Percentiles rank a stretch among this genome's conserved stretches.
Evolutionary conservation across 1,140 invertebrate species (phyloP).

Genomic region (Eulimnadia texana): DNA sequence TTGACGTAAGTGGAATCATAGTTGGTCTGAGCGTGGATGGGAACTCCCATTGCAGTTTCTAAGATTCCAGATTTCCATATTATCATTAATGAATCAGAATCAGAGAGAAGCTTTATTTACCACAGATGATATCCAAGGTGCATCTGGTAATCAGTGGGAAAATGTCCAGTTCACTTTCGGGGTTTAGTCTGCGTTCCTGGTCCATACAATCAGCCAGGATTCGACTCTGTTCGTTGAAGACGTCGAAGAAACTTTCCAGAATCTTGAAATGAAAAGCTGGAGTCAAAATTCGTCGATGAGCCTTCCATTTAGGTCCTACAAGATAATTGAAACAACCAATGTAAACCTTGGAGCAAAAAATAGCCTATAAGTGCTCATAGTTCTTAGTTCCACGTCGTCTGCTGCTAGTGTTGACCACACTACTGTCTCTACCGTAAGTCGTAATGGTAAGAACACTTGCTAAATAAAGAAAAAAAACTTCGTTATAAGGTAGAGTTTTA

Average conservation of each 20-base stretch:
- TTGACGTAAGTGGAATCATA: conserved; percentile 5
- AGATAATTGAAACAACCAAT: conserved; percentile 42
- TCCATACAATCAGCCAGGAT: conserved; percentile 62
- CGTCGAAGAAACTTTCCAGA: conserved; percentile 53
- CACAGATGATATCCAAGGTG: conserved; percentile 42
- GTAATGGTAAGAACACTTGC: too few species aligned
- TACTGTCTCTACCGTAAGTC: too few species aligned
- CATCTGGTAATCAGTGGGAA: conserved; percentile 36
- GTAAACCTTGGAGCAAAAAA: conserved; percentile 51
- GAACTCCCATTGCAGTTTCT: not conserved
- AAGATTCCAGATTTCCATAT: not conserved
- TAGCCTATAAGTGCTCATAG: too few species aligned
- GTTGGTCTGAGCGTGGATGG: not conserved
- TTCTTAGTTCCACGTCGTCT: too few species aligned
- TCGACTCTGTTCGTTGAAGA: conserved; percentile 74
- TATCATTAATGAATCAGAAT: not conserved
- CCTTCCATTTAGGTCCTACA: conserved; percentile 37
- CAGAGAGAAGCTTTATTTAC: conserved; percentile 25
- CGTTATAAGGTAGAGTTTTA: too few species aligned
- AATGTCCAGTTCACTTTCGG: conserved; percentile 34
- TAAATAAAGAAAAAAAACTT: too few species aligned
- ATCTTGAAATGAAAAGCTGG: conserved; percentile 50
- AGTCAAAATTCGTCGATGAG: conserved; percentile 39
- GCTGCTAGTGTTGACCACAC: too few species aligned
- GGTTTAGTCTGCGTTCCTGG: conserved; percentile 46